These are phyloP conservation scores for Nephrotoma flavescens DNA, from an alignment of 2,888 invertebrate species.

Conservation along the genomic window DNA sequence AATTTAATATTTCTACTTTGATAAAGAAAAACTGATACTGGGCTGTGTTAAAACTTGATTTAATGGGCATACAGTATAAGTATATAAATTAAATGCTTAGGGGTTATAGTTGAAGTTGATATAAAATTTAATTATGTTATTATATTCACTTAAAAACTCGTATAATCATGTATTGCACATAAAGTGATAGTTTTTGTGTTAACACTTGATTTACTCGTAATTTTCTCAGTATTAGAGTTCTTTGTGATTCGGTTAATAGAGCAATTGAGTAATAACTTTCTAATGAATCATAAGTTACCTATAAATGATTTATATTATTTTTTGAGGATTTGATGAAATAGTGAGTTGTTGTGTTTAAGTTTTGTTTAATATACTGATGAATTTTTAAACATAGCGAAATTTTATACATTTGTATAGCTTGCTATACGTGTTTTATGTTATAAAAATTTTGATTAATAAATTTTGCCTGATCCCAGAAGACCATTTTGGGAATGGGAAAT, in stretches of 20 bases:
- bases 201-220: not conserved
- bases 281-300: no score
- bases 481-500: no score
- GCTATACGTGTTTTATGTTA: no score
- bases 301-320: no score
- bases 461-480: no score
- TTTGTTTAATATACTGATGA: no score
- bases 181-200: not conserved
- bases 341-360: no score
- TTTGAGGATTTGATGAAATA: no score
- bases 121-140: not conserved
- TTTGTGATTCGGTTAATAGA: not conserved
- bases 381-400: no score
- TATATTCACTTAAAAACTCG: not conserved
- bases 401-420: no score
- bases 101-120: not conserved
- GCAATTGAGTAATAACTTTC: not conserved
- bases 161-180: not conserved
- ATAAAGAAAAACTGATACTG: not conserved
- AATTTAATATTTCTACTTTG: not conserved
- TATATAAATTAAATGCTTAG: not conserved
- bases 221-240: no score
- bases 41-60: not conserved
- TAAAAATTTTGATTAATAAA: no score
- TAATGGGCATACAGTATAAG: not conserved